These are phyloP conservation scores for Acromyrmex charruanus DNA, from an alignment of 1,140 invertebrate species.

Conservation along the genomic window DNA sequence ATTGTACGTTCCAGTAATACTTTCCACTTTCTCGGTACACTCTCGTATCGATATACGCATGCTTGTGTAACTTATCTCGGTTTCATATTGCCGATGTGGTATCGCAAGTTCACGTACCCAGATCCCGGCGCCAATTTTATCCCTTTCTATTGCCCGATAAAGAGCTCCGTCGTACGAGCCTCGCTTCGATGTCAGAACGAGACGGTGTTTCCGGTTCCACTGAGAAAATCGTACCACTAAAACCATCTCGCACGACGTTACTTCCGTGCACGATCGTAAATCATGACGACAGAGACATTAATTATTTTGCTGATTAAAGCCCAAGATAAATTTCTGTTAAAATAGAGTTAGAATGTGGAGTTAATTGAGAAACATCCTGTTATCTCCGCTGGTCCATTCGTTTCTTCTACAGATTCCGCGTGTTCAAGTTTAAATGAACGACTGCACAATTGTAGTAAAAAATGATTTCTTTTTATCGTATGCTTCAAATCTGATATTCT, in stretches of 20 bases:
- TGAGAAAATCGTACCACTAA: conserved; percentile 21
- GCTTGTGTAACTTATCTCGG: conserved; percentile 42
- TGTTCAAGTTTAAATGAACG: background rate
- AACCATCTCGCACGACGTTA: background rate
- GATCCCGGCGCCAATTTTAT: conserved; percentile 49
- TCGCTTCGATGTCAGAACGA: background rate
- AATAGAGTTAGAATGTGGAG: conserved; percentile 5
- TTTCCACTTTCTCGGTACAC: background rate
- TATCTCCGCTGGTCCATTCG: background rate
- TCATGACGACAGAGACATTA: conserved; percentile 13
- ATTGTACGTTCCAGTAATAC: background rate
- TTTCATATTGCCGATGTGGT: background rate
- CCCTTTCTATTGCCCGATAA: conserved; percentile 41
- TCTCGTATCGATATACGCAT: conserved; percentile 35
- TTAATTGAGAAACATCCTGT: conserved; percentile 28
- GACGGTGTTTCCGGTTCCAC: conserved; percentile 19
- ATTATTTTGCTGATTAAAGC: conserved; percentile 29
- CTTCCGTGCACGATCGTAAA: background rate
- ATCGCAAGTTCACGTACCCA: conserved; percentile 30
- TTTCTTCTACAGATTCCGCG: background rate
- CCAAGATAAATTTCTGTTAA: conserved; percentile 27
- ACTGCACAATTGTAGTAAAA: background rate
- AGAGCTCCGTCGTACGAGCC: conserved; percentile 18
- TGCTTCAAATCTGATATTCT: background rate
- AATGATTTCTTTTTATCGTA: background rate